Conservation (phyloP, 2,797 vertebrate genomes). For the Periparus ater region DNA sequence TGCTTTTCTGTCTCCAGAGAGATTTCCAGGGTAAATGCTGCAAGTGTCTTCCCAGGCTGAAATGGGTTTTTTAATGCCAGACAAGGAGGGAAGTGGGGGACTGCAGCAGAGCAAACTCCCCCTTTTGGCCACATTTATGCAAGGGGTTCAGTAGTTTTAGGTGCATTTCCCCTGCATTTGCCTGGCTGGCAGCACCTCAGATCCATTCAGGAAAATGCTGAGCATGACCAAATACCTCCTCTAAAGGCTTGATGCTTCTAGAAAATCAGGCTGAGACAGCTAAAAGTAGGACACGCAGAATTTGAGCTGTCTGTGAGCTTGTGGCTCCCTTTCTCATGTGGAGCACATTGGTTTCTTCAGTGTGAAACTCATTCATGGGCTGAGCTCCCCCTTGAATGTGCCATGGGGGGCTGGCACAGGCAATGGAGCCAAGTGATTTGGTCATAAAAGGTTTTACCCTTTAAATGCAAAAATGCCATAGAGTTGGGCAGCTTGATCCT, state of each 20-base stretch:
- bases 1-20: conserved; percentile 29
- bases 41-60: background rate
- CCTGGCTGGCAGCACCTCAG: background rate
- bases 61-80: background rate
- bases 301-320: background rate
- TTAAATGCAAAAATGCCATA: background rate
- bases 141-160: background rate
- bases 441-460: background rate
- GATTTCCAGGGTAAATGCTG: background rate
- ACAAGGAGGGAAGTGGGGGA: background rate
- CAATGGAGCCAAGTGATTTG: background rate
- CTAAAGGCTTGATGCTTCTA: conserved; percentile 15
- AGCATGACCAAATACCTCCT: conserved; percentile 5
- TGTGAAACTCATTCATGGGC: background rate
- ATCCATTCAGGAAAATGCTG: conserved; percentile 19
- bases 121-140: background rate
- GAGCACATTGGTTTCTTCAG: background rate
- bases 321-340: background rate
- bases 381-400: background rate
- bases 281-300: conserved; percentile 52
- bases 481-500: background rate
- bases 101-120: background rate
- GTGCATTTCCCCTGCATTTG: background rate
- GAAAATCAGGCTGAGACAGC: conserved; percentile 54
- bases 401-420: background rate